A percentile compares a stretch with the other conserved stretches of the same genome.
phyloP scores from a whole-genome alignment of 2,113 vertebrate genomes.

The Xyrauchen texanus region DNA sequence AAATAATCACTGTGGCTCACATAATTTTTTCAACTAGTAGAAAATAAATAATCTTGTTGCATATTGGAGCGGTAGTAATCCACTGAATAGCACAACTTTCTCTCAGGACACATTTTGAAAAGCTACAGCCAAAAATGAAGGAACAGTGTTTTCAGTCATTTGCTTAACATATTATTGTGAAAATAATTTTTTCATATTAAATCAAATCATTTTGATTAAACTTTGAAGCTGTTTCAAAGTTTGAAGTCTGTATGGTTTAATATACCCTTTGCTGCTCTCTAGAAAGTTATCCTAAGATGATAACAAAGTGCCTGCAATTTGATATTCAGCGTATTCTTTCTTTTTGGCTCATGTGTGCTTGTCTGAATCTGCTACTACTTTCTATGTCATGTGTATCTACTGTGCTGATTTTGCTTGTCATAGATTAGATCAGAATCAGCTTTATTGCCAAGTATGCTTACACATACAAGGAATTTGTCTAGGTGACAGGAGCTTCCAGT shows the following conservation, averaged over 20 bases:
- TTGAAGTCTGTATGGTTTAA: not conserved
- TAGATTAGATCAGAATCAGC: no score
- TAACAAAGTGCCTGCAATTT: not conserved
- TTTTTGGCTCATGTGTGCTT: not conserved
- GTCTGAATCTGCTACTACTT: not conserved
- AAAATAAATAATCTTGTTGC: not conserved
- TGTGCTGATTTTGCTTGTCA: no score
- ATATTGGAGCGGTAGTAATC: not conserved
- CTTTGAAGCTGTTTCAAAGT: no score
- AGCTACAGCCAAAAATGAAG: not conserved
- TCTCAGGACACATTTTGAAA: constrained; percentile 33
- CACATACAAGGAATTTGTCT: no score
- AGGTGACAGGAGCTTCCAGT: no score
- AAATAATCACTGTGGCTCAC: constrained; percentile 36
- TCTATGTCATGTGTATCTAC: no score
- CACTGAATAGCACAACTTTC: not conserved
- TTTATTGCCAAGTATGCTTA: no score
- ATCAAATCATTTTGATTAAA: no score
- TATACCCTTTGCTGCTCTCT: no score
- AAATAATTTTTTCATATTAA: not conserved
- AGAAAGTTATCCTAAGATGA: no score
- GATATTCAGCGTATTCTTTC: not conserved
- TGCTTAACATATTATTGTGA: not conserved
- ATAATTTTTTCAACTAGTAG: not conserved
- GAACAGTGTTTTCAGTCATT: not conserved